These are phyloP conservation scores for Myotis yumanensis DNA, from an alignment of 2,113 vertebrate species.

Conservation along the genomic window DNA sequence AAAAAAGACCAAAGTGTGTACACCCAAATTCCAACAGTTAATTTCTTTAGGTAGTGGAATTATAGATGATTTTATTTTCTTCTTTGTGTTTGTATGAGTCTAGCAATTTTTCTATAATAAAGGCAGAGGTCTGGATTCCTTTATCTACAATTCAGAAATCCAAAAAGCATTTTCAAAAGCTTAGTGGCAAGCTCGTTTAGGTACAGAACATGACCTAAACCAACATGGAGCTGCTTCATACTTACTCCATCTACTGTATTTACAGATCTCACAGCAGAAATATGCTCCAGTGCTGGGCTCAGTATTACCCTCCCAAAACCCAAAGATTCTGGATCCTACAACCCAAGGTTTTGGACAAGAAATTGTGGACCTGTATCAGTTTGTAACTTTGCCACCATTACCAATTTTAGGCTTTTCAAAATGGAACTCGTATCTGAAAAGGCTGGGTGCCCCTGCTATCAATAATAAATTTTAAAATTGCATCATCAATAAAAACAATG, in stretches of 20 bases:
- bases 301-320: not conserved
- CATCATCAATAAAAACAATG: not conserved
- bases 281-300: not conserved
- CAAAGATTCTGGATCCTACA: not conserved
- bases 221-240: not conserved
- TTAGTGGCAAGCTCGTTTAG: not conserved
- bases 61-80: conserved; percentile 19
- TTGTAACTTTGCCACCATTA: not conserved
- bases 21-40: not conserved
- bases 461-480: not conserved
- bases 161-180: not conserved
- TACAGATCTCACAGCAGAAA: not conserved
- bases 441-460: not conserved
- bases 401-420: conserved; percentile 27
- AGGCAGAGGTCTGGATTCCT: not conserved
- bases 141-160: not conserved
- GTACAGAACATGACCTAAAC: not conserved
- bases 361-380: not conserved
- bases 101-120: conserved; percentile 30
- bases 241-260: not conserved
- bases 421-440: not conserved
- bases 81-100: not conserved
- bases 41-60: not conserved
- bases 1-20: conserved; percentile 29
- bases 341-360: not conserved